Percentiles rank a stretch among this genome's conserved stretches.
Conservation (phyloP, 1,140 invertebrate species). For the Plutomurus gul region DNA sequence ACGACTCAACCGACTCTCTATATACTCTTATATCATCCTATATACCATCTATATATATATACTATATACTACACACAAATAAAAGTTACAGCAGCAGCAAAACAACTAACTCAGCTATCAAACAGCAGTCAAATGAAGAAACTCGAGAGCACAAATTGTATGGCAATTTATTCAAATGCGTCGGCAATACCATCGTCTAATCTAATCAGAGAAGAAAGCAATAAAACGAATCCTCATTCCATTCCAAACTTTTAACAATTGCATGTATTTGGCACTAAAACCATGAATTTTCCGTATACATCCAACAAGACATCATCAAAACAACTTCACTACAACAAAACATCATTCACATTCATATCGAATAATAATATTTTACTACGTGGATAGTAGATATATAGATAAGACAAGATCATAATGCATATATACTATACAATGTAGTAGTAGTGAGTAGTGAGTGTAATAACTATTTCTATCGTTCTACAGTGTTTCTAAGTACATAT, state of each 20-base stretch:
- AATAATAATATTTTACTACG: not conserved
- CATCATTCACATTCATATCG: slow-evolving; percentile 4
- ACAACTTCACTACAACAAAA: slow-evolving; percentile 1
- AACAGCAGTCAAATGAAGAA: slow-evolving; percentile 2
- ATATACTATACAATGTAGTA: not conserved
- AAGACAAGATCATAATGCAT: not conserved
- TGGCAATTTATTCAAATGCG: slow-evolving; percentile 20
- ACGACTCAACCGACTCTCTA: no score
- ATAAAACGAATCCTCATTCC: slow-evolving; percentile 27
- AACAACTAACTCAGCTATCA: not conserved
- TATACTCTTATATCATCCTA: no score
- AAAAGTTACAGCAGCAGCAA: slow-evolving; percentile 9
- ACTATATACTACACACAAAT: no score
- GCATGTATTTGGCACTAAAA: slow-evolving; percentile 23
- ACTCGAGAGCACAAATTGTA: slow-evolving; percentile 14
- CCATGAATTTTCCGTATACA: slow-evolving; percentile 15
- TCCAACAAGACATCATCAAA: not conserved
- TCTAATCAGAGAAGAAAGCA: slow-evolving; percentile 26
- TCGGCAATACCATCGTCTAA: slow-evolving; percentile 19
- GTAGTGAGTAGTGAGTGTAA: no score
- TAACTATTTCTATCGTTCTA: no score
- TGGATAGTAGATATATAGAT: no score
- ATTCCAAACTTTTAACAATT: slow-evolving; percentile 21
- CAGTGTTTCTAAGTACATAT: no score
- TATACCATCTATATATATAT: no score